Evolutionary conservation across 2,888 invertebrate species (phyloP).

Genomic region (Bibio marci): DNA sequence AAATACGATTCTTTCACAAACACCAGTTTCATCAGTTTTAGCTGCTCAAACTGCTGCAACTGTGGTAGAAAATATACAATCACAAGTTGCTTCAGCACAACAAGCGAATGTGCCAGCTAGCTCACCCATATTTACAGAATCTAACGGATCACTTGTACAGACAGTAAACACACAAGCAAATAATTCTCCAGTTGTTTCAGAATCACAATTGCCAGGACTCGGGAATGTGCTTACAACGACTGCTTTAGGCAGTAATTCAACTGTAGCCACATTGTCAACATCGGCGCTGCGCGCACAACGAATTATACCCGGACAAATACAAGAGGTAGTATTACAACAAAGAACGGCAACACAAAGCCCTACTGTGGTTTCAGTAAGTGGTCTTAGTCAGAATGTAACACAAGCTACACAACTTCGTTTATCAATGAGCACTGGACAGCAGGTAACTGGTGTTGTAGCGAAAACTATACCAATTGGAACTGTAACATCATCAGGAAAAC

Average conservation of each 20-base stretch:
- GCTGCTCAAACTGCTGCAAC: constrained; percentile 24
- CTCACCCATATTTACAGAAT: constrained; percentile 14
- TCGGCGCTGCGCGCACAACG: constrained; percentile 25
- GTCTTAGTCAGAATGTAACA: constrained; percentile 20
- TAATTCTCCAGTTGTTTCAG: constrained; percentile 28
- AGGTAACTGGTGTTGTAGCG: constrained; percentile 20
- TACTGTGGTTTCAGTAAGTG: constrained; percentile 28
- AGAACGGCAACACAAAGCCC: constrained; percentile 24
- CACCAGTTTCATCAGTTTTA: constrained; percentile 27
- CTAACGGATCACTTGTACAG: constrained; percentile 25
- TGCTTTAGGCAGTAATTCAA: constrained; percentile 20
- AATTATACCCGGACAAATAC: constrained; percentile 23
- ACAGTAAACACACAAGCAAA: constrained; percentile 21
- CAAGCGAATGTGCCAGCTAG: constrained; percentile 11
- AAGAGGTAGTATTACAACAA: constrained; percentile 27
- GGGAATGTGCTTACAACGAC: constrained; percentile 27
- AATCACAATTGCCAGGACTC: constrained; percentile 28
- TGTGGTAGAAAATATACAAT: too few relatives aligned
- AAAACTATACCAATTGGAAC: constrained; percentile 25
- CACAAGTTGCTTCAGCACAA: constrained; percentile 16
- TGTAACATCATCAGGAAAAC: constrained; percentile 20
- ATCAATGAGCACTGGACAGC: constrained; percentile 21
- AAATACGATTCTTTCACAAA: constrained; percentile 16
- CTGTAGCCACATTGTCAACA: constrained; percentile 24
- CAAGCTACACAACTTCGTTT: constrained; percentile 25